Conservation (phyloP, 2,797 vertebrate species). For the Gouania willdenowi region DNA sequence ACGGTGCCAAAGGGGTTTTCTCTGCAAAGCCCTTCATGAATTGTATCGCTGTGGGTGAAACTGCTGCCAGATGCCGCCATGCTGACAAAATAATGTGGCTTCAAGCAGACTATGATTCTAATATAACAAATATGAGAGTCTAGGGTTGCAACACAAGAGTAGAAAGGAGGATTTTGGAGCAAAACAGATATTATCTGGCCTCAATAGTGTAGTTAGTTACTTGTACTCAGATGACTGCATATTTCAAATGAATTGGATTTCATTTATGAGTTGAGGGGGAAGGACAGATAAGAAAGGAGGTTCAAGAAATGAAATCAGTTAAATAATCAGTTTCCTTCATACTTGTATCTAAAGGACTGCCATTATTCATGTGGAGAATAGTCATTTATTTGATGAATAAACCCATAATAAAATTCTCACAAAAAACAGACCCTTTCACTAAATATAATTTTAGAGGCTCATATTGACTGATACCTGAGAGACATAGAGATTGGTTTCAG, state of each 20-base stretch:
- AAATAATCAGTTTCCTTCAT: no score
- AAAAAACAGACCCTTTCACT: no score
- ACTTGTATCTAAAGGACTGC: no score
- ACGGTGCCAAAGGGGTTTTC: conserved; percentile 24
- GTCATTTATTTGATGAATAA: no score
- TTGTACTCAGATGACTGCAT: neutral
- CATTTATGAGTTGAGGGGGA: neutral
- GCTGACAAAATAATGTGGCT: conserved; percentile 36
- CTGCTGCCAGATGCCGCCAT: conserved; percentile 17
- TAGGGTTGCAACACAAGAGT: conserved; percentile 1
- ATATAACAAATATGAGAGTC: conserved; percentile 14
- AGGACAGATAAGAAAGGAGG: neutral
- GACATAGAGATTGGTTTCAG: no score
- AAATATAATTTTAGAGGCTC: no score
- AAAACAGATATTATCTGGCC: conserved; percentile 2
- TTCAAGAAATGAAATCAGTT: no score
- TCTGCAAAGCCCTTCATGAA: conserved; percentile 19
- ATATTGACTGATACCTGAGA: no score
- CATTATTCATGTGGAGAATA: no score
- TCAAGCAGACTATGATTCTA: conserved; percentile 22
- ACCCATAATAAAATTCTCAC: no score
- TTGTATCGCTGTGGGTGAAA: conserved; percentile 18
- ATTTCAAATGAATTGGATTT: conserved; percentile 7
- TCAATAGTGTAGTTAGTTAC: neutral
- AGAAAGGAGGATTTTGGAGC: neutral